Base-by-base conservation (phyloP, 2,888 invertebrate genomes). In the Silvanus unidentatus region DNA sequence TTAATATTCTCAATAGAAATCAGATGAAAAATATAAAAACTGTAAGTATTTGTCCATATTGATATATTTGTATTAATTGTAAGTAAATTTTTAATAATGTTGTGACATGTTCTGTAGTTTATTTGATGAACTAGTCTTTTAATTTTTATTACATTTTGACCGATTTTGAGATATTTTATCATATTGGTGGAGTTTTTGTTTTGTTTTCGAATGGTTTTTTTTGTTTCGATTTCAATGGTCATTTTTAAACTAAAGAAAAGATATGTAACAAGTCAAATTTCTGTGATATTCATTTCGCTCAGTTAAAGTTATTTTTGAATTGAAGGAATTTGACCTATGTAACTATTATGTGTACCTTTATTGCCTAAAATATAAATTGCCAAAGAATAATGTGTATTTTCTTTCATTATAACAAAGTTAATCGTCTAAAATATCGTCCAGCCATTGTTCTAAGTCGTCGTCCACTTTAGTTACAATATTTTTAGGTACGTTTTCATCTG, bases 221-320 rank as follows among this genome's bases (percentile, higher is more conserved):
- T n/a, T n/a, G n/a, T n/a, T n/a, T n/a, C n/a, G n/a, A n/a, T n/a
- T n/a, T n/a, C n/a, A n/a, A n/a, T n/a, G n/a, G n/a, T n/a, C n/a
- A n/a, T n/a, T n/a, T n/a, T n/a, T n/a, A n/a, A n/a, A n/a, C n/a
- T n/a, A n/a, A 16, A 34, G 43, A 43, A 32, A 27, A 39, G 42
- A 46, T 45, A 43, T 40, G 52, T 47, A 54, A 56, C 60, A 62
- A 53, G 63, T 63, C 63, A 63, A 63, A 62, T 63, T 61, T 63
- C 63, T 63, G 63, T 63, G 63, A 63, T 63, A 63, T 50, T 45
- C 13, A 12, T 32, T 46, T 44, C 49, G 45, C 49, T 55, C 44
- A 52, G 47, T 58, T 58, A 53, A 49, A 48, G 42, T 32, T n/a
- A 32, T 8, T 9, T 45, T 48, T 52, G 42, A 44, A 22, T 43